phyloP scores from a whole-genome alignment of 2,113 vertebrate species.

The Clupea harengus region DNA sequence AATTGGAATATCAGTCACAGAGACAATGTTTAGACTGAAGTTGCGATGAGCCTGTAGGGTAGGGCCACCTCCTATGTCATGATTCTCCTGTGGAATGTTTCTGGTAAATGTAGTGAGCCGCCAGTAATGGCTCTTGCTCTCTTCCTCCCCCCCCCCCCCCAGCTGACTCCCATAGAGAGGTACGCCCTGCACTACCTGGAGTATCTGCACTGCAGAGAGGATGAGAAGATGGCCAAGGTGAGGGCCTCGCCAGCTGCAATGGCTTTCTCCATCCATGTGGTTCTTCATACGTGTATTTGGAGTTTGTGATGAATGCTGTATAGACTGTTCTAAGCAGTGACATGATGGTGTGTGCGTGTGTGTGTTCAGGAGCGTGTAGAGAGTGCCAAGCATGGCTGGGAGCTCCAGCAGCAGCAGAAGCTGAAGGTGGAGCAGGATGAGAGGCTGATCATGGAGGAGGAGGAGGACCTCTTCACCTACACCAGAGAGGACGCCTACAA shows the following conservation, averaged over 20 bases:
- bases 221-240: constrained; percentile 68
- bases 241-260: neutral
- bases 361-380: constrained; percentile 72
- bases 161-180: constrained; percentile 94
- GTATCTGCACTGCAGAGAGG: constrained; percentile 74
- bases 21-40: too few species aligned
- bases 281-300: neutral
- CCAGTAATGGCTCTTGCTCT: neutral
- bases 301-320: neutral
- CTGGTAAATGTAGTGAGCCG: neutral
- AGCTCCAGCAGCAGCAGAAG: constrained; percentile 78
- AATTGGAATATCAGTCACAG: too few species aligned
- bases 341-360: neutral
- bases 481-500: constrained; percentile 91
- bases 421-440: constrained; percentile 77
- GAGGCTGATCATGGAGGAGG: constrained; percentile 73
- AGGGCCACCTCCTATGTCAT: neutral
- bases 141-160: constrained; percentile 26
- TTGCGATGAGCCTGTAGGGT: too few species aligned
- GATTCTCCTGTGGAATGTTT: neutral
- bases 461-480: constrained; percentile 87
- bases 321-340: neutral
- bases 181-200: constrained; percentile 91
- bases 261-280: neutral
- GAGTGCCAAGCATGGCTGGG: constrained; percentile 81